Conservation (phyloP, 2,888 invertebrate species). For the Ophioninae sp. region DNA sequence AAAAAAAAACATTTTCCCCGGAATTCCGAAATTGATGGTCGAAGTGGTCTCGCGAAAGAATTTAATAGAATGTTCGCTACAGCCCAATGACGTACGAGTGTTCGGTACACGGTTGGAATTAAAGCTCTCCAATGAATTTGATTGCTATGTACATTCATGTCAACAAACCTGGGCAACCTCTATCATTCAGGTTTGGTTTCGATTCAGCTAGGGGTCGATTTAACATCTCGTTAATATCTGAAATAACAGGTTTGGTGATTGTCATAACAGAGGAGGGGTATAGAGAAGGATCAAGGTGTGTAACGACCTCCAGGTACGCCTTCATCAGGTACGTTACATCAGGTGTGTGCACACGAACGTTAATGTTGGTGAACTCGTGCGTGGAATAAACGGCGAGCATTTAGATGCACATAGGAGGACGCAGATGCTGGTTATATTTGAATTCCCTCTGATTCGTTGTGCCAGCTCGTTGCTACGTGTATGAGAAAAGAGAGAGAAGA, state of each 20-base stretch:
- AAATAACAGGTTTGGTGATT: slow-evolving; percentile 67
- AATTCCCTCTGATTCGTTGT: slow-evolving; percentile 46
- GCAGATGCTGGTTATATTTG: slow-evolving; percentile 43
- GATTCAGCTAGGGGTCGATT: slow-evolving; percentile 49
- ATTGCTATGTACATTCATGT: slow-evolving; percentile 8
- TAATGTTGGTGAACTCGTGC: background rate
- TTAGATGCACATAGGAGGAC: slow-evolving; percentile 30
- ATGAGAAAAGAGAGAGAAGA: slow-evolving; percentile 44
- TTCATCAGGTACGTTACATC: slow-evolving; percentile 2
- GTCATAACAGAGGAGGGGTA: slow-evolving; percentile 49
- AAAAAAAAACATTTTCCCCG: background rate
- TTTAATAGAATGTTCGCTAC: background rate
- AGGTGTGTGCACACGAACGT: background rate
- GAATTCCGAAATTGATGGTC: slow-evolving; percentile 1
- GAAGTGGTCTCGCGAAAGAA: background rate
- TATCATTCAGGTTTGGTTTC: slow-evolving; percentile 33
- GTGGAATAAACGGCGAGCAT: slow-evolving; percentile 11
- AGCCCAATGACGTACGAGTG: background rate
- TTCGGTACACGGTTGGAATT: slow-evolving; percentile 15
- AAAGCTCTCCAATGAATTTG: slow-evolving; percentile 17
- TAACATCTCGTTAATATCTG: slow-evolving; percentile 70
- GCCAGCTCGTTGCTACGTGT: slow-evolving; percentile 8
- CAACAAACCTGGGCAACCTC: slow-evolving; percentile 4
- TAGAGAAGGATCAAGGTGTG: slow-evolving; percentile 29
- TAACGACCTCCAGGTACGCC: slow-evolving; percentile 37